phyloP scores from a whole-genome alignment of 2,888 invertebrate species.

The Drosophila sordidapex region DNA sequence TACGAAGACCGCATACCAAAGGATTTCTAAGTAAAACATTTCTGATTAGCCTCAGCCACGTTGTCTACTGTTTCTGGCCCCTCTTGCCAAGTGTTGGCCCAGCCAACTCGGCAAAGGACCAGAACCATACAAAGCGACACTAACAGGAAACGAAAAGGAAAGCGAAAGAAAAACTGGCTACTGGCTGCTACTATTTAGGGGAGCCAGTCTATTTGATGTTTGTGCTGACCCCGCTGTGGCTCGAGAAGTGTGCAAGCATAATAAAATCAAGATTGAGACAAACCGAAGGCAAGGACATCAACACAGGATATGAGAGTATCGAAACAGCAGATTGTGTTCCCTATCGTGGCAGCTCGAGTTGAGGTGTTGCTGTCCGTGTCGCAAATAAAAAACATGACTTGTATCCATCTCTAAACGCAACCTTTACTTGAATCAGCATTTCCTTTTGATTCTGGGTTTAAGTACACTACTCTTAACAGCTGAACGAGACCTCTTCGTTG shows the following conservation, averaged over 20 bases:
- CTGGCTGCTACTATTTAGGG: constrained; percentile 16
- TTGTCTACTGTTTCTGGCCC: constrained; percentile 38
- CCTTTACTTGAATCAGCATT: neutral
- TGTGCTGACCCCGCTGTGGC: constrained; percentile 78
- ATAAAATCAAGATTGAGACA: constrained; percentile 76
- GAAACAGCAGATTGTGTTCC: neutral
- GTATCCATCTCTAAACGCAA: neutral
- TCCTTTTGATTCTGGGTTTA: neutral
- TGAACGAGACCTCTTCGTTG: neutral
- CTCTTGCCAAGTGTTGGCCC: constrained; percentile 37
- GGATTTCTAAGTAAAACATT: constrained; percentile 79
- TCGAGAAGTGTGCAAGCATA: constrained; percentile 76
- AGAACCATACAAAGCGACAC: constrained; percentile 26
- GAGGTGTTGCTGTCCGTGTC: neutral
- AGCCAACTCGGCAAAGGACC: constrained; percentile 17
- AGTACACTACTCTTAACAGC: neutral
- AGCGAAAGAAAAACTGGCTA: neutral
- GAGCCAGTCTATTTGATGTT: constrained; percentile 73
- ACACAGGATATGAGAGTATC: constrained; percentile 8
- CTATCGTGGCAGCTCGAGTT: neutral
- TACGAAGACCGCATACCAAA: constrained; percentile 78
- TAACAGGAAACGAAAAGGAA: neutral
- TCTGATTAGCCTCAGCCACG: constrained; percentile 68
- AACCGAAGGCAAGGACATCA: constrained; percentile 32
- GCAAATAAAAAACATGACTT: neutral